Conservation (phyloP, 2,888 invertebrate species). For the Acrocera orbiculus region DNA sequence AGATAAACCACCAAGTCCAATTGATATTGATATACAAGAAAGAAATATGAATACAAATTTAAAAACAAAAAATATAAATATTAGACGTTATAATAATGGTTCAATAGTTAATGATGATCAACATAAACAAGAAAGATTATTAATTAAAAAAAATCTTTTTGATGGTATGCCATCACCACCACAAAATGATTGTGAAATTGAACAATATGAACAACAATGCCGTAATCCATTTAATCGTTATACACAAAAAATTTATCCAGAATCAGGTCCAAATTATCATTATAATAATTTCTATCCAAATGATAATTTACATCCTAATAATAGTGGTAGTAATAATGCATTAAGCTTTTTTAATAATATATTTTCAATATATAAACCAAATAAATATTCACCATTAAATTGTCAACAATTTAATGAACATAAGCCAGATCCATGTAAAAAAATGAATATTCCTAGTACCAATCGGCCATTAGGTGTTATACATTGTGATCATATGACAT, state of each 20-base stretch:
- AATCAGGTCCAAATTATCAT: slow-evolving; percentile 27
- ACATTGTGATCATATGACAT: slow-evolving; percentile 24
- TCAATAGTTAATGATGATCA: slow-evolving; percentile 25
- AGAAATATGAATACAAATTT: slow-evolving; percentile 29
- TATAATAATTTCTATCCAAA: slow-evolving; percentile 31
- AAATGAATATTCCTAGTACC: slow-evolving; percentile 31
- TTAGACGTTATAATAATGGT: slow-evolving; percentile 28
- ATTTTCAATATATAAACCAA: slow-evolving; percentile 31
- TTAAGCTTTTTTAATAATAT: slow-evolving; percentile 31
- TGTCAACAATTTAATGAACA: slow-evolving; percentile 26
- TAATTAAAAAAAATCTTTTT: slow-evolving; percentile 28
- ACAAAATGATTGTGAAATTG: slow-evolving; percentile 14
- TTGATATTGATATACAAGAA: slow-evolving; percentile 27
- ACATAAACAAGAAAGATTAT: slow-evolving; percentile 27
- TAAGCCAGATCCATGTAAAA: slow-evolving; percentile 20
- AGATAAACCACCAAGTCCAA: slow-evolving; percentile 29
- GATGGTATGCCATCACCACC: slow-evolving; percentile 31
- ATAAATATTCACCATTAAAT: slow-evolving; percentile 31
- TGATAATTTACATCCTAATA: slow-evolving; percentile 20
- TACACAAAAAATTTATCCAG: slow-evolving; percentile 27
- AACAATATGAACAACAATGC: slow-evolving; percentile 18
- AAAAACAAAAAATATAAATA: slow-evolving; percentile 28
- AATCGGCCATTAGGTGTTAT: slow-evolving; percentile 25
- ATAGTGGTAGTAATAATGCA: slow-evolving; percentile 19
- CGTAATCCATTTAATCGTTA: slow-evolving; percentile 19